A percentile compares a stretch with the other conserved stretches of the same genome.
phyloP scores from a whole-genome alignment of 2,113 vertebrate species.

The Vulpes lagopus region DNA sequence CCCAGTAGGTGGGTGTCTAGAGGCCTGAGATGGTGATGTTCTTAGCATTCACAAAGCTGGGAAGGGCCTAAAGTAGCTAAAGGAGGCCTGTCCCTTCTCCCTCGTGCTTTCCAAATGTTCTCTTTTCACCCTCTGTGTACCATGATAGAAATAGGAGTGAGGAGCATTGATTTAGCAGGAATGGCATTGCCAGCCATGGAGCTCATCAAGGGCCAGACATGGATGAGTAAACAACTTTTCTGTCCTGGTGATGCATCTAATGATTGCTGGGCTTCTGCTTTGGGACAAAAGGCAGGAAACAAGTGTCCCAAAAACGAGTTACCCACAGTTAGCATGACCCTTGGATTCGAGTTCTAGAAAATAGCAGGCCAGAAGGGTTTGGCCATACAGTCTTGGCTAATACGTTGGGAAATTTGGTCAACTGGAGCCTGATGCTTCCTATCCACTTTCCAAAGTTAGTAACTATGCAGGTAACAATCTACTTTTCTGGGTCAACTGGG shows the following conservation, averaged over 20 bases:
- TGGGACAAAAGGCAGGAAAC: conserved; percentile 1
- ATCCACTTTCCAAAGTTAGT: neutral
- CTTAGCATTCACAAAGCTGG: neutral
- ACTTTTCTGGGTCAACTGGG: neutral
- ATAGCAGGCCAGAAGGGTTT: neutral
- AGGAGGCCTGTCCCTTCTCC: neutral
- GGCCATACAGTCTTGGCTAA: neutral
- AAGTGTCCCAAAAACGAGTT: neutral
- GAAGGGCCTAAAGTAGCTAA: neutral
- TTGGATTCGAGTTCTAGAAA: neutral
- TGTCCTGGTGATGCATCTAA: neutral
- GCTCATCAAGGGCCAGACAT: neutral
- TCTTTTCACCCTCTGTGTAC: neutral
- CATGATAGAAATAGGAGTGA: neutral
- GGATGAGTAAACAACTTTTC: neutral
- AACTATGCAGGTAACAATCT: neutral
- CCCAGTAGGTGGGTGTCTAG: neutral
- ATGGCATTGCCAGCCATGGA: neutral
- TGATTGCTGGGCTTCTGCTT: neutral
- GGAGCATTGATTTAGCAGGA: neutral
- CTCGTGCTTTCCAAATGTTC: neutral
- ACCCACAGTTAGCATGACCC: neutral
- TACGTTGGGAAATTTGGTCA: neutral
- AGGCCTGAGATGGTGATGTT: neutral
- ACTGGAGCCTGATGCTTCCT: neutral